Conservation (phyloP, 2,113 vertebrate species). For the Nicator chloris region DNA sequence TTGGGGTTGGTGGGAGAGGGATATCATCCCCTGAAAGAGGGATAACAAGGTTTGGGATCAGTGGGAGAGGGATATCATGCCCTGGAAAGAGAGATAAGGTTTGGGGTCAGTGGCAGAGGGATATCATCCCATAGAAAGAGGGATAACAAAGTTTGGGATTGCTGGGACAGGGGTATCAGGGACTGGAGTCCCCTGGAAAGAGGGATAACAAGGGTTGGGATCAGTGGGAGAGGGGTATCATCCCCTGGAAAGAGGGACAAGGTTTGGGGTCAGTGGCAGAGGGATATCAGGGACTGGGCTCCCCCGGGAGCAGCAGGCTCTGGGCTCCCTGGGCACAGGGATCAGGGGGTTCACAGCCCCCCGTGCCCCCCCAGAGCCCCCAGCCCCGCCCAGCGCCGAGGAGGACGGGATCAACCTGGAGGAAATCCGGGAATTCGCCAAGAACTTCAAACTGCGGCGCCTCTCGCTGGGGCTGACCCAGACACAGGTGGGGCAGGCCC, state of each 20-base stretch:
- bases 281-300: neutral
- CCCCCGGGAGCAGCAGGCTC: neutral
- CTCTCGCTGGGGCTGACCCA: neutral
- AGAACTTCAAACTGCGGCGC: neutral
- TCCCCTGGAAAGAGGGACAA: too few species aligned
- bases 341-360: neutral
- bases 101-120: neutral
- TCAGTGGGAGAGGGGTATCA: neutral
- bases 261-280: neutral
- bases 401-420: neutral
- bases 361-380: neutral
- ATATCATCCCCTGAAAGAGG: too few species aligned
- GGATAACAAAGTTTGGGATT: neutral
- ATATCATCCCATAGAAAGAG: too few species aligned
- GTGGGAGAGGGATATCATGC: too few species aligned
- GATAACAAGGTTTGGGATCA: too few species aligned
- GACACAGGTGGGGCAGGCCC: neutral
- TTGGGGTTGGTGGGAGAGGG: too few species aligned
- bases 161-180: neutral
- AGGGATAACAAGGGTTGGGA: neutral
- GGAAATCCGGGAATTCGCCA: neutral
- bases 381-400: neutral
- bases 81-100: too few species aligned
- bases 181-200: too few species aligned
- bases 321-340: too few species aligned